Evolutionary conservation across 2,888 invertebrate species (phyloP).

Genomic region (Polyommatus iphigenia): DNA sequence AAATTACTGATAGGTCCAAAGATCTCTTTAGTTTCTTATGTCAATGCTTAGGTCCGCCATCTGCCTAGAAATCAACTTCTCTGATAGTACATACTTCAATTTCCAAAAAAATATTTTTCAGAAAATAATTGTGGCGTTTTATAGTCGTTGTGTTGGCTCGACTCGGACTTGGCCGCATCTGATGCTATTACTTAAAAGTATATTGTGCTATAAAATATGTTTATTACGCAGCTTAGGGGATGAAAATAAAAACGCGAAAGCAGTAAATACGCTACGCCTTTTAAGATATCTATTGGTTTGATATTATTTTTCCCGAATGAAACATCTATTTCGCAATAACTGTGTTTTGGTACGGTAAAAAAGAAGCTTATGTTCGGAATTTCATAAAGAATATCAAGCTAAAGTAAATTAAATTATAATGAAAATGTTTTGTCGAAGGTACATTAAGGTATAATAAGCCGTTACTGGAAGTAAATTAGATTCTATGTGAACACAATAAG

Average conservation of each 20-base stretch:
- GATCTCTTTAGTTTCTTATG: too few species aligned
- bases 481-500: not conserved
- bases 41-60: too few species aligned
- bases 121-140: not conserved
- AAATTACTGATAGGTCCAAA: too few species aligned
- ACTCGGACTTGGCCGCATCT: not conserved
- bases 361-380: not conserved
- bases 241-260: constrained; percentile 14
- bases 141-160: not conserved
- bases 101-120: too few species aligned
- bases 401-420: not conserved
- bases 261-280: constrained; percentile 3
- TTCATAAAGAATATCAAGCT: not conserved
- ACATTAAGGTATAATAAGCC: constrained; percentile 12
- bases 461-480: constrained; percentile 8
- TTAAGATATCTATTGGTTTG: not conserved
- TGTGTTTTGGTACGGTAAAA: not conserved
- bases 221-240: constrained; percentile 4
- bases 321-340: not conserved
- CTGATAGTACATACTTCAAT: too few species aligned
- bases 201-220: constrained; percentile 18
- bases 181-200: constrained; percentile 8
- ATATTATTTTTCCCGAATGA: not conserved
- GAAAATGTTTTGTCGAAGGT: not conserved
- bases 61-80: too few species aligned